A percentile compares a stretch with the other conserved stretches of the same genome.
These are phyloP conservation scores for Penaeus indicus DNA, from an alignment of 1,140 invertebrate species.

Conservation along the genomic window DNA sequence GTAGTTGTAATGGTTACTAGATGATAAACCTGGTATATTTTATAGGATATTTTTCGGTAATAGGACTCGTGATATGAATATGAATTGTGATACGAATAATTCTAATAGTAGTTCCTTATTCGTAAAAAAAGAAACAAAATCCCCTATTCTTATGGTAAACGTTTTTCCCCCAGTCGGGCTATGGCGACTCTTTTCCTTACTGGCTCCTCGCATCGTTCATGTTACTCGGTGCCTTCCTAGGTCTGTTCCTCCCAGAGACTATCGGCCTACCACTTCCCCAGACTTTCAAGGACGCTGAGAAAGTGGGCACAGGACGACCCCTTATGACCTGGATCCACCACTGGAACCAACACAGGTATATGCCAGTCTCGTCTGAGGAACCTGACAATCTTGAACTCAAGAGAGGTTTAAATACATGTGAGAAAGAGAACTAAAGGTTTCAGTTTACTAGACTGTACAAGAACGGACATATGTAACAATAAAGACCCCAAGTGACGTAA, in stretches of 20 bases:
- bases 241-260: conserved; percentile 19
- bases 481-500: too few relatives aligned
- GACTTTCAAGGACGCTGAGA: conserved; percentile 41
- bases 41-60: too few relatives aligned
- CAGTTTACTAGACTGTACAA: too few relatives aligned
- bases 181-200: conserved; percentile 10
- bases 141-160: too few relatives aligned
- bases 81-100: too few relatives aligned
- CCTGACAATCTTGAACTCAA: too few relatives aligned
- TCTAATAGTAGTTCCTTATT: too few relatives aligned
- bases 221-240: background rate
- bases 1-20: background rate
- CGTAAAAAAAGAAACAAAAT: too few relatives aligned
- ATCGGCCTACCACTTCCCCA: conserved; percentile 39
- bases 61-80: too few relatives aligned
- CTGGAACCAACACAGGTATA: conserved; percentile 44
- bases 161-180: background rate
- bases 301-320: conserved; percentile 17
- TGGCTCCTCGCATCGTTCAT: conserved; percentile 15
- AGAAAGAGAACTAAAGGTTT: too few relatives aligned
- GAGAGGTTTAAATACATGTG: too few relatives aligned
- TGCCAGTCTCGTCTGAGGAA: background rate
- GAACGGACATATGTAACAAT: too few relatives aligned
- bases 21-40: background rate
- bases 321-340: conserved; percentile 47